Evolutionary conservation across 2,113 vertebrate species (phyloP), one percentile per base, ranked within the genome.

Genomic region (Hippocampus guttulatus): DNA sequence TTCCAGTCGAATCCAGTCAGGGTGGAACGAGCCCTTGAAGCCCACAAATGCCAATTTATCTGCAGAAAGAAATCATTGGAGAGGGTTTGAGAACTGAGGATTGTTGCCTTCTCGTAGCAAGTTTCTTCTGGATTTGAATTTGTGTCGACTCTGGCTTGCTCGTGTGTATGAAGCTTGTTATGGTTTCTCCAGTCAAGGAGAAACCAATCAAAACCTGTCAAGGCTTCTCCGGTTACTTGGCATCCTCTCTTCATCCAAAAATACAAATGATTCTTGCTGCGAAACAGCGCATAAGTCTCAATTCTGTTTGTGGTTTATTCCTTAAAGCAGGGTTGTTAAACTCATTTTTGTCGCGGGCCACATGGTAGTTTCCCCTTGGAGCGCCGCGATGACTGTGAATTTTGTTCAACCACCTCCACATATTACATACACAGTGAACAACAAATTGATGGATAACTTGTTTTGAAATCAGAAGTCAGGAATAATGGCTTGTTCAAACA

Each of bases 1-100:
- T 66, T 87, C 86, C 77, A 89, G 43, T 60, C 80, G 71, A 41
- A 89, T 61, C 88, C 86, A 89, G 72, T 85, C 81, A 3, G 88
- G 88, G 20, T 63, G 63, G 51, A 88, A 89, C 25, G 83, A 77
- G 65, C 83, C 86, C 49, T 89, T 89, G 70, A 88, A 89, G 15
- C 88, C 88, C 27, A 89, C 83, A 70, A 89, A 85, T 1, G 72
- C 75, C 80, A 89, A 12, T 2, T 89, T 89, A 55, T 89, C 88
- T 89, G 77, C 38, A 81, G 27, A 45, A 30, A 73, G 27, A 0
- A 3, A 45, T 74, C 8, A 70, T n/a, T 14, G 23, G 64, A 23
- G 64, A 38, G 25, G 60, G 68, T 57, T 2, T 51, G 30, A 18
- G 47, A 7, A 61, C 40, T 23, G 41, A 21, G 8, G 18, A 2